Percentiles rank a stretch among this genome's conserved stretches.
phyloP scores from a whole-genome alignment of 2,888 invertebrate species.

The Apamea epomidion region DNA sequence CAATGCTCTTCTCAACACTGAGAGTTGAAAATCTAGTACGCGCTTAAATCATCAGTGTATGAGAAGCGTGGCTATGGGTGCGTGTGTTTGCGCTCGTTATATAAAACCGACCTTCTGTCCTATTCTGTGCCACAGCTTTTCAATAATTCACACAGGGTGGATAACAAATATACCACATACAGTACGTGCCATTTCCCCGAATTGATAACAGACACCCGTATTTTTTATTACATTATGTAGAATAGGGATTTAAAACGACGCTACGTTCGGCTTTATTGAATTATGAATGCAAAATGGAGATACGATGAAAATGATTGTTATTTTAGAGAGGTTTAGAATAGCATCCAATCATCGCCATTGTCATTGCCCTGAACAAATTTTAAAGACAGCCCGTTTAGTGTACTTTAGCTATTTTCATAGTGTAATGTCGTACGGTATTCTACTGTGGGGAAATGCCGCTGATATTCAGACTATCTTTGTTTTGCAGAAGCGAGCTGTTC shows the following conservation, averaged over 20 bases:
- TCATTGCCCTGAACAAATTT: not conserved
- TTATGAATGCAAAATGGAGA: constrained; percentile 17
- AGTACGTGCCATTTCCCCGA: constrained; percentile 7
- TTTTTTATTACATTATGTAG: not conserved
- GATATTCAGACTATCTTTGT: too few relatives aligned
- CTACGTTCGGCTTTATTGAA: not conserved
- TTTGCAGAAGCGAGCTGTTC: too few relatives aligned
- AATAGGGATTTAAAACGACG: constrained; percentile 13
- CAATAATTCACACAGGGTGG: constrained; percentile 20
- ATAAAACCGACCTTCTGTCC: not conserved
- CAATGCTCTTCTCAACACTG: too few relatives aligned
- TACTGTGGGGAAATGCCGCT: too few relatives aligned
- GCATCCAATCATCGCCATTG: not conserved
- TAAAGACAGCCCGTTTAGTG: too few relatives aligned
- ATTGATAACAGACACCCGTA: not conserved
- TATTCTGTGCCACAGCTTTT: constrained; percentile 2
- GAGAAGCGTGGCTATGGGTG: not conserved
- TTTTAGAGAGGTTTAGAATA: not conserved
- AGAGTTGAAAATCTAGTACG: too few relatives aligned
- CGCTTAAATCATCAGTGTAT: not conserved
- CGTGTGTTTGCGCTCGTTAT: not conserved
- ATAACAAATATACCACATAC: constrained; percentile 17
- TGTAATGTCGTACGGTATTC: too few relatives aligned
- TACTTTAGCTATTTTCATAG: too few relatives aligned
- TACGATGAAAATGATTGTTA: not conserved